phyloP scores from a whole-genome alignment of 2,888 invertebrate species.

The Dolichopus griseipennis region DNA sequence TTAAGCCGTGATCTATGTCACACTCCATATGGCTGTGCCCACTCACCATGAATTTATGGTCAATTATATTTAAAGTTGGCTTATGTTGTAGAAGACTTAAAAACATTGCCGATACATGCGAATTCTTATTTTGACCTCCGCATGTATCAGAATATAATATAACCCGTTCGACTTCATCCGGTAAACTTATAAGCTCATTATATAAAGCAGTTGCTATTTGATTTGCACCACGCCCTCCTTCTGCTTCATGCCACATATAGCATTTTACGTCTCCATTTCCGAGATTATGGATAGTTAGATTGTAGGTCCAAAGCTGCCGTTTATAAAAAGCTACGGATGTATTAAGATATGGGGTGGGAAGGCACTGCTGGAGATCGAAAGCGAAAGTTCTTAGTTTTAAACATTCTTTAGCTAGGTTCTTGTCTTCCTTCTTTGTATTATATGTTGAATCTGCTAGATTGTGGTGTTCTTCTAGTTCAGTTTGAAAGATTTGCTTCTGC shows the following conservation, averaged over 20 bases:
- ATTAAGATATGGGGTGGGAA: background rate
- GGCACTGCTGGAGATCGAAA: conserved; percentile 2
- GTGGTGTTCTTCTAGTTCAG: background rate
- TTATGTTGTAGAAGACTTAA: background rate
- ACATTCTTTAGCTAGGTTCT: background rate
- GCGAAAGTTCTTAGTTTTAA: background rate
- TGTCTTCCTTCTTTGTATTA: background rate
- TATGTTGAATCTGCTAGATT: background rate
- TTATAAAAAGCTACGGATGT: conserved; percentile 8
- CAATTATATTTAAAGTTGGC: conserved; percentile 2
- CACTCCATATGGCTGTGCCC: conserved; percentile 15
- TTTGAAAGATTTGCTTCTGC: background rate
- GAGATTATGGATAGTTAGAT: conserved; percentile 12
- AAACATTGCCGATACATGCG: background rate
- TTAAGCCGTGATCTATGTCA: conserved; percentile 13
- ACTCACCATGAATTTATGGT: conserved; percentile 15
- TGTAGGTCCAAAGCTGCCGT: conserved; percentile 12
- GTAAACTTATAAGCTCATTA: conserved; percentile 8
- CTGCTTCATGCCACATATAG: conserved; percentile 14
- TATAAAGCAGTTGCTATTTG: conserved; percentile 11
- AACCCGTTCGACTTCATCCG: background rate
- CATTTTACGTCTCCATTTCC: background rate
- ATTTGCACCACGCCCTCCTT: conserved; percentile 12
- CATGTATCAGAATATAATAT: background rate
- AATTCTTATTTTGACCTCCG: conserved; percentile 12